These are phyloP conservation scores for Hypselothyrea guttata DNA, from an alignment of 2,888 invertebrate genomes.

Conservation along the genomic window DNA sequence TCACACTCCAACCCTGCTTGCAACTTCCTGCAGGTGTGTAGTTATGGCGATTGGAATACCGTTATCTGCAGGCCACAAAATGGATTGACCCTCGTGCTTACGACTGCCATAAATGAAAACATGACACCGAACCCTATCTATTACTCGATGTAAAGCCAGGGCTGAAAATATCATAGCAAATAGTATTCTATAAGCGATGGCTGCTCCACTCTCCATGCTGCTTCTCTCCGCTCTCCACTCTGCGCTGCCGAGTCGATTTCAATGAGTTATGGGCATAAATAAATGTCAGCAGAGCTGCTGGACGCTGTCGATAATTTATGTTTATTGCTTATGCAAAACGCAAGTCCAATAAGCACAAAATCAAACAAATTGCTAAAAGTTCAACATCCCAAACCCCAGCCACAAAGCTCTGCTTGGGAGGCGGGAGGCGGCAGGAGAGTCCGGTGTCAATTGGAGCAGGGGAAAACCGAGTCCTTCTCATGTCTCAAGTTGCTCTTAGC, in stretches of 20 bases:
- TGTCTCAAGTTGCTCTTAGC: constrained; percentile 16
- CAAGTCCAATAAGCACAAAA: constrained; percentile 73
- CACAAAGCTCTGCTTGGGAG: neutral
- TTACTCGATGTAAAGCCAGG: neutral
- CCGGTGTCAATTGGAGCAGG: constrained; percentile 40
- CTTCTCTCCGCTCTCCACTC: no score
- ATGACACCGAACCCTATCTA: neutral
- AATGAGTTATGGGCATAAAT: constrained; percentile 66
- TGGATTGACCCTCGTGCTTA: constrained; percentile 4
- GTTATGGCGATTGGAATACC: neutral
- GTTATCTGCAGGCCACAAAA: neutral
- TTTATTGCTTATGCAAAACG: constrained; percentile 77
- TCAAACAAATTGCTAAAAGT: constrained; percentile 69
- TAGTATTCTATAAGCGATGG: neutral
- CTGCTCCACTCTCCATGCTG: no score
- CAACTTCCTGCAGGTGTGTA: neutral
- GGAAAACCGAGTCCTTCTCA: constrained; percentile 6
- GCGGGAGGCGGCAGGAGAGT: constrained; percentile 10
- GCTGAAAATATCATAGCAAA: constrained; percentile 30
- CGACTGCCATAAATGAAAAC: neutral
- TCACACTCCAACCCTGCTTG: neutral
- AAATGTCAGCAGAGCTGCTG: constrained; percentile 61
- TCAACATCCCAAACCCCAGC: constrained; percentile 18
- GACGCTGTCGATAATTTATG: constrained; percentile 69
- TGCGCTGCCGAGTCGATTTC: constrained; percentile 10